Evolutionary conservation across 2,113 vertebrate species (phyloP), one percentile per base, ranked within the genome.

Genomic region (Manacus vitellinus): DNA sequence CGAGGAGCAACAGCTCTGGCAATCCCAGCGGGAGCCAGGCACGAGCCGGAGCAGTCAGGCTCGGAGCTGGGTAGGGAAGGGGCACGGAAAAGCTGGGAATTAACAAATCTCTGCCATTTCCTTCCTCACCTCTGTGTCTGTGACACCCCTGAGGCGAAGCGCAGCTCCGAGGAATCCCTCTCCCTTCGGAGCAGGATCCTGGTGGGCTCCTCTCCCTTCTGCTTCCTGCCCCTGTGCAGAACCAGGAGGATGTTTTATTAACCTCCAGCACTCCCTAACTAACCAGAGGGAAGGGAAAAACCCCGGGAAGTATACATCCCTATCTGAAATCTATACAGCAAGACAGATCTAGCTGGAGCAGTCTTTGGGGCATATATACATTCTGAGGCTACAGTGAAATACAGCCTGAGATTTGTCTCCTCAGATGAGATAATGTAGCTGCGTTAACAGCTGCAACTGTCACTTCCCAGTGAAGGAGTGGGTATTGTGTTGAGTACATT

Each of bases 401-500:
- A 97, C 52, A 58, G 96, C 85, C 96, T 66, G 85, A 58, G 96
- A 97, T 97, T 97, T 97, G 97, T 97, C 97, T 97, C 96, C 96
- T 62, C 65, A 97, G 97, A 97, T 97, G 97, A 97, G 97, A 97
- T 97, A 97, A 97, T 94, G 89, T 85, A 67, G 96, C 94, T 5
- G 51, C 96, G 85, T 97, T 97, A 97, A 97, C 97, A 97, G 97
- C 97, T 94, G 95, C 96, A 97, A 92, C 94, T 97, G 97, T 97
- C 97, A 97, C 92, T 84, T 96, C 61, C 96, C 61, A 95, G 96
- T 97, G 97, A 97, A 96, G 96, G 95, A 97, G 96, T 96, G 95
- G 96, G 96, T 95, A 97, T 97, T 97, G 97, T 97, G 97, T 95
- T 46, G 96, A 89, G 97, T 91, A 97, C 96, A 97, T 97, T 97